Evolutionary conservation across 2,888 invertebrate genomes (phyloP).

Genomic region (Auanema freiburgensis): DNA sequence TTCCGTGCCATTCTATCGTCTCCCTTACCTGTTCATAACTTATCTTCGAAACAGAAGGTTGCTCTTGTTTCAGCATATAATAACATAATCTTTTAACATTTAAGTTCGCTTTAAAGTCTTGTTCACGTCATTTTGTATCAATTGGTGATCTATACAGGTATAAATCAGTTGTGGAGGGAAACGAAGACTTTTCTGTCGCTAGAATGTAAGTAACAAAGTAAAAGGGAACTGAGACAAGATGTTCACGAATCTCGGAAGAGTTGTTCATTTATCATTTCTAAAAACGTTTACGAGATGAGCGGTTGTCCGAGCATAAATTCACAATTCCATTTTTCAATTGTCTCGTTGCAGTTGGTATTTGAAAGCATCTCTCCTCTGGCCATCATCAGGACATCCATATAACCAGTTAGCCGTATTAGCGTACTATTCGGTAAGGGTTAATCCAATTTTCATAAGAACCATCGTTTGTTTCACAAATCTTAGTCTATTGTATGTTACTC

Average conservation of each 20-base stretch:
- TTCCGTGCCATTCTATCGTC: constrained; percentile 3
- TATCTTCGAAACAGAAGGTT: constrained; percentile 16
- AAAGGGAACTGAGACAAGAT: background rate
- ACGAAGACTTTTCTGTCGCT: constrained; percentile 73
- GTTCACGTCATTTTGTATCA: constrained; percentile 83
- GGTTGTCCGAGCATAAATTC: no score
- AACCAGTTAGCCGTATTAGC: constrained; percentile 90
- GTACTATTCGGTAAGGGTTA: constrained; percentile 66
- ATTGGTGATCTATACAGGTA: constrained; percentile 91
- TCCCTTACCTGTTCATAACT: constrained; percentile 4
- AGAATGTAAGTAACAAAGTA: constrained; percentile 23
- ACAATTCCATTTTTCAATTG: no score
- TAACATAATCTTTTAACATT: background rate
- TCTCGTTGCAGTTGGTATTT: constrained; percentile 75
- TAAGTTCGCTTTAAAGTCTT: constrained; percentile 69
- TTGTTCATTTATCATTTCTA: no score
- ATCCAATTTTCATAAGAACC: background rate
- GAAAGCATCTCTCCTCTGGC: constrained; percentile 88
- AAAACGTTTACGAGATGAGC: no score
- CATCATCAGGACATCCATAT: constrained; percentile 91
- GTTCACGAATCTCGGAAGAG: no score
- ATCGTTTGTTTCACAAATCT: constrained; percentile 4
- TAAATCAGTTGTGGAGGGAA: constrained; percentile 76
- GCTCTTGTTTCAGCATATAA: background rate
- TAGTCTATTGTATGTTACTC: background rate